A percentile compares a stretch with the other conserved stretches of the same genome.
phyloP scores from a whole-genome alignment of 2,888 invertebrate genomes.

The Callinectes sapidus region DNA sequence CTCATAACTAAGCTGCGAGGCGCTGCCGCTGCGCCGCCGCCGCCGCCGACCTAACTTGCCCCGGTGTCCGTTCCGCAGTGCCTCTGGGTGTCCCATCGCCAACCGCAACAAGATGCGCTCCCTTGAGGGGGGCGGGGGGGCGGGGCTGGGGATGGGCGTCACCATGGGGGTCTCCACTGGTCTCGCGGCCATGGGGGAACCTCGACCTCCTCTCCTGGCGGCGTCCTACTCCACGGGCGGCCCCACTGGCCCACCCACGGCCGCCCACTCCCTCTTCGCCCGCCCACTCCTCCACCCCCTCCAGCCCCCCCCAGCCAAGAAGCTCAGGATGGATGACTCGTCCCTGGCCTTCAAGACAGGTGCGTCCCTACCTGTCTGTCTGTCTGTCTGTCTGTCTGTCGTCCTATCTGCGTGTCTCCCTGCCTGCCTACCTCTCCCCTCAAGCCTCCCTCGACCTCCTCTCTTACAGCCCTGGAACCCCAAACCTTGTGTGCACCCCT shows the following conservation, averaged over 20 bases:
- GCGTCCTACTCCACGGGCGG: constrained; percentile 68
- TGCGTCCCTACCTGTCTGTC: constrained; percentile 45
- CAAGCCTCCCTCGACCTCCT: neutral
- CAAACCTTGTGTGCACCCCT: neutral
- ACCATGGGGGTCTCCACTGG: constrained; percentile 69
- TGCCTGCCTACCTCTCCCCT: neutral
- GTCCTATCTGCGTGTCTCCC: neutral
- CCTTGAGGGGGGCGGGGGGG: constrained; percentile 79
- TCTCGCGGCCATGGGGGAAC: constrained; percentile 67
- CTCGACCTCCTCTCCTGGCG: constrained; percentile 70
- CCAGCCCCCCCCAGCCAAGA: constrained; percentile 71
- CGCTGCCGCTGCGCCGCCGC: constrained; percentile 24
- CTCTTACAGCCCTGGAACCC: neutral
- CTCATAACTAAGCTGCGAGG: constrained; percentile 17
- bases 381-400: neutral
- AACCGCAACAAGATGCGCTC: constrained; percentile 94
- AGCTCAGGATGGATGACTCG: constrained; percentile 71
- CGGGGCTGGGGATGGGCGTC: constrained; percentile 80
- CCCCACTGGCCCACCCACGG: constrained; percentile 69
- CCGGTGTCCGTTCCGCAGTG: constrained; percentile 80
- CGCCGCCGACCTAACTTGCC: constrained; percentile 65
- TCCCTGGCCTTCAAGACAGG: constrained; percentile 69
- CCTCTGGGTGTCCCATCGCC: constrained; percentile 96
- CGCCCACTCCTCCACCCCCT: constrained; percentile 72
- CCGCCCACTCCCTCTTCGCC: constrained; percentile 71